These are phyloP conservation scores for Caerostris extrusa DNA, from an alignment of 1,140 invertebrate genomes.

Conservation along the genomic window DNA sequence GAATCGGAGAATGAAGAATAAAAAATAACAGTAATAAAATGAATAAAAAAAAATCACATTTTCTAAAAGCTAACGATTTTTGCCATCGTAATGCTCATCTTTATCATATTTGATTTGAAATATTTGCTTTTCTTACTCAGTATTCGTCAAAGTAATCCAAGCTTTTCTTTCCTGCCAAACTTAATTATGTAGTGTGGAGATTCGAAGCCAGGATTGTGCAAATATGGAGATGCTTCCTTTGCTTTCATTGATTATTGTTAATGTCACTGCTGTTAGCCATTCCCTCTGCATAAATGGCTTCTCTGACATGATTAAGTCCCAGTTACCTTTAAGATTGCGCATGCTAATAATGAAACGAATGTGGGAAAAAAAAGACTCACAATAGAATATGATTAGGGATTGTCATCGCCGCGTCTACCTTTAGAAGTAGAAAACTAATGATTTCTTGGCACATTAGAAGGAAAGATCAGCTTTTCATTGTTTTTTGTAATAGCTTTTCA, in stretches of 20 bases:
- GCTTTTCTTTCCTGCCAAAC: slow-evolving; percentile 15
- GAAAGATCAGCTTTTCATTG: too few species aligned
- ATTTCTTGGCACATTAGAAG: too few species aligned
- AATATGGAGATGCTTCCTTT: slow-evolving; percentile 9
- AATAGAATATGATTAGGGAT: too few species aligned
- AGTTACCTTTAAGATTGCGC: not conserved
- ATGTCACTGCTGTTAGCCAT: not conserved
- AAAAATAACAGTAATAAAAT: not conserved
- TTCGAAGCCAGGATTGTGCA: slow-evolving; percentile 16
- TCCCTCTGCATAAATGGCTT: not conserved
- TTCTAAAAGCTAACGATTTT: slow-evolving; percentile 19
- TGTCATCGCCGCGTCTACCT: too few species aligned
- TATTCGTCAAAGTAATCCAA: slow-evolving; percentile 39
- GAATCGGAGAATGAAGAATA: not conserved
- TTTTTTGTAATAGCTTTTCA: too few species aligned
- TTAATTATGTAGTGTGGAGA: slow-evolving; percentile 4
- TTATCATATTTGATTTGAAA: slow-evolving; percentile 34
- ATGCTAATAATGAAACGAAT: too few species aligned
- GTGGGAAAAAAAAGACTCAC: too few species aligned
- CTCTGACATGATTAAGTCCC: not conserved
- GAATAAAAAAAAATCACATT: not conserved
- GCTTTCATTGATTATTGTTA: slow-evolving; percentile 33
- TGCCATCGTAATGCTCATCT: not conserved
- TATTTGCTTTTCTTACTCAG: slow-evolving; percentile 32
- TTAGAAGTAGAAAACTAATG: too few species aligned